A percentile compares a stretch with the other conserved stretches of the same genome.
phyloP scores from a whole-genome alignment of 2,797 vertebrate species.

The Eulemur coronatus region DNA sequence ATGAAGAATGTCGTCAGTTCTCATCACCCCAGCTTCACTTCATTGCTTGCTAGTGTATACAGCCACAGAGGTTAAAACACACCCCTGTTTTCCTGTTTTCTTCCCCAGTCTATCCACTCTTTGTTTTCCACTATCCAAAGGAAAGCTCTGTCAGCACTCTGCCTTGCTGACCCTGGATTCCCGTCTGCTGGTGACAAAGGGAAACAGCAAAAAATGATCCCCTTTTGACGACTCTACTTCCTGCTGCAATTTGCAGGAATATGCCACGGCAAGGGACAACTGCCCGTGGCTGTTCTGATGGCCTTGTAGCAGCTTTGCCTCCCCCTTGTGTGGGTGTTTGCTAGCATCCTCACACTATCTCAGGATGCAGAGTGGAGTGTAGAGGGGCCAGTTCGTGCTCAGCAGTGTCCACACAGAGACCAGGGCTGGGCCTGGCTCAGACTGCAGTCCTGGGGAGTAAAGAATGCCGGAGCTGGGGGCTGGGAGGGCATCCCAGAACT shows the following conservation, averaged over 20 bases:
- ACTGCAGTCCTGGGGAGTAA: neutral
- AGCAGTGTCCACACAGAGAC: neutral
- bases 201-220: neutral
- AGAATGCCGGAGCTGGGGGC: neutral
- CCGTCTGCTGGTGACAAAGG: conserved; percentile 62
- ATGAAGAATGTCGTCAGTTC: neutral
- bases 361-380: neutral
- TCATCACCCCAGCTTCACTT: neutral
- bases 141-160: conserved; percentile 49
- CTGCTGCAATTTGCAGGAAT: conserved; percentile 17
- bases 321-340: neutral
- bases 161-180: conserved; percentile 54
- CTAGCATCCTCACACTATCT: neutral
- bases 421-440: neutral
- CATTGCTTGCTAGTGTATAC: neutral
- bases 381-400: neutral
- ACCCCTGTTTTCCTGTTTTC: conserved; percentile 47
- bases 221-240: neutral
- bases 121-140: conserved; percentile 25
- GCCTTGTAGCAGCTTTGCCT: neutral
- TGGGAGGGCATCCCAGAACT: too few relatives aligned
- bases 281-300: neutral
- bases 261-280: accelerated
- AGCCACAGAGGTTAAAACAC: neutral
- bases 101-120: neutral